Evolutionary conservation across 2,113 vertebrate species (phyloP).

Genomic region (Oryzias curvinotus): DNA sequence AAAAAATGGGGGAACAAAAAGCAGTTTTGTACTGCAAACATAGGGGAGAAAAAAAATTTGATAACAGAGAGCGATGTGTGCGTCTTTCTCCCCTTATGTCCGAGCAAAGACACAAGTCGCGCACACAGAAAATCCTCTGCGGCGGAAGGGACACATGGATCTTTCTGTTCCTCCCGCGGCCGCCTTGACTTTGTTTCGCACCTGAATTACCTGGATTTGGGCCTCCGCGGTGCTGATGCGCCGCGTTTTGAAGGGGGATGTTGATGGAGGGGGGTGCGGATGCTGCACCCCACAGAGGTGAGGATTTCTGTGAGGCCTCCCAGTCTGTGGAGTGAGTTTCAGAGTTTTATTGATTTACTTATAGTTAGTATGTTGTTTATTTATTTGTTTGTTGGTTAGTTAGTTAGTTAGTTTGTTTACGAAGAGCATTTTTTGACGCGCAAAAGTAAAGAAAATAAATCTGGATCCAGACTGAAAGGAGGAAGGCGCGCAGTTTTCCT

Average conservation of each 20-base stretch:
- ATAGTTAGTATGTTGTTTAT: background rate
- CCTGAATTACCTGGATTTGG: constrained; percentile 41
- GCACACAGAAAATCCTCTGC: constrained; percentile 62
- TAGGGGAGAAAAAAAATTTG: constrained; percentile 66
- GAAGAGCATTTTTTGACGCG: too few species aligned
- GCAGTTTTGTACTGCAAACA: constrained; percentile 81
- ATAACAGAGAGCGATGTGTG: constrained; percentile 80
- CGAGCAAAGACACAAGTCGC: constrained; percentile 61
- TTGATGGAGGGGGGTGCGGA: constrained; percentile 6
- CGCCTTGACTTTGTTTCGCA: constrained; percentile 21
- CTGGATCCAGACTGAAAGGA: too few species aligned
- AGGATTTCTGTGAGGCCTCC: constrained; percentile 53
- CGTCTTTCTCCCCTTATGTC: constrained; percentile 72
- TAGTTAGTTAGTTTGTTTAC: background rate
- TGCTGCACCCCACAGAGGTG: constrained; percentile 25
- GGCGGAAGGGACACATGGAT: constrained; percentile 59
- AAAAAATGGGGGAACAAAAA: constrained; percentile 83
- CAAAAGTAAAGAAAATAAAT: too few species aligned
- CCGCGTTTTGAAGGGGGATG: constrained; percentile 4
- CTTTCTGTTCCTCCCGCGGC: constrained; percentile 23
- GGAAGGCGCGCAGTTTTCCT: too few species aligned
- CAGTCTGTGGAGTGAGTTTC: constrained; percentile 49
- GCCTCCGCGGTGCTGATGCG: constrained; percentile 40
- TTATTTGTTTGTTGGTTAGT: background rate
- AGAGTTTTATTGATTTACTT: constrained; percentile 11